A percentile compares a stretch with the other conserved stretches of the same genome.
Evolutionary conservation across 1,140 invertebrate species (phyloP).

Genomic region (Camponotus pennsylvanicus): DNA sequence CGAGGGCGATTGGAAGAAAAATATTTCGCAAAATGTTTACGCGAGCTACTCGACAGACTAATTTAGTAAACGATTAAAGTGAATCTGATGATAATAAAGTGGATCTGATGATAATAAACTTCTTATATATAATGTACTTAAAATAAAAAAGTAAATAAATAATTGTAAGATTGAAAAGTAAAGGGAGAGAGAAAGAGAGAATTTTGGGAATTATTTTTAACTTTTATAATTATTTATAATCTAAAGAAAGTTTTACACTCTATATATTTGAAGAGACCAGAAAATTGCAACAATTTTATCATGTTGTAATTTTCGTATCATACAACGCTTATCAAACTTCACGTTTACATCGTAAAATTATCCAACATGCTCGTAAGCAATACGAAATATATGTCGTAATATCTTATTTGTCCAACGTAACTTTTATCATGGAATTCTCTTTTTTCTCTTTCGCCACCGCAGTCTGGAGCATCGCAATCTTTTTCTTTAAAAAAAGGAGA

Average conservation of each 20-base stretch:
- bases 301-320: background rate
- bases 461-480: background rate
- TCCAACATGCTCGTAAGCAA: constrained; percentile 1
- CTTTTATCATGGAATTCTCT: constrained; percentile 37
- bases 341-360: constrained; percentile 33
- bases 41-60: background rate
- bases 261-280: background rate
- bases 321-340: constrained; percentile 6
- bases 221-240: constrained; percentile 4
- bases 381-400: background rate
- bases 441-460: background rate
- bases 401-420: constrained; percentile 22
- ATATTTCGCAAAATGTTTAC: constrained; percentile 12
- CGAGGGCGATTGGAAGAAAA: constrained; percentile 14
- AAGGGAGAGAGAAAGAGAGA: no score
- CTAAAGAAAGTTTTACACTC: background rate
- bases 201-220: constrained; percentile 4
- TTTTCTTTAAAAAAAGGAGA: background rate
- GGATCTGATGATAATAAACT: background rate
- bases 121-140: background rate
- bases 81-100: background rate
- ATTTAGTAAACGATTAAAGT: background rate
- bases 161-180: background rate
- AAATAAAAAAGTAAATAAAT: background rate
- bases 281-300: constrained; percentile 1